Conservation (phyloP, 2,888 invertebrate genomes). For the Agrotis segetum region DNA sequence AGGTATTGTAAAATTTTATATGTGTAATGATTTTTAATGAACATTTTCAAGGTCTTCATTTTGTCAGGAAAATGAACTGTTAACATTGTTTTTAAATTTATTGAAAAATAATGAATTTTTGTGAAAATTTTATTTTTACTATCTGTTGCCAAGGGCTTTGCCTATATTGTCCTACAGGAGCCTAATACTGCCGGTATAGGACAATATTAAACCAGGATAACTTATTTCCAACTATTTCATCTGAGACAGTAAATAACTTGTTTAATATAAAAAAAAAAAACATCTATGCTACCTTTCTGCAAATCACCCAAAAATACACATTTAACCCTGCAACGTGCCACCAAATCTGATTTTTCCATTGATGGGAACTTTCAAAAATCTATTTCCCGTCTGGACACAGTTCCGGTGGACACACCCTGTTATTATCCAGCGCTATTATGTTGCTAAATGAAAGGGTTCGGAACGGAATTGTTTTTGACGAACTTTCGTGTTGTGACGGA, state of each 20-base stretch:
- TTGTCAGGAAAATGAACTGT: constrained; percentile 20
- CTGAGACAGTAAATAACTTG: no score
- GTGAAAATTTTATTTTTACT: no score
- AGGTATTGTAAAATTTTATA: constrained; percentile 73
- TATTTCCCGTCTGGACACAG: constrained; percentile 87
- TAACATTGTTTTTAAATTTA: constrained; percentile 28
- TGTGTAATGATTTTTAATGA: constrained; percentile 67
- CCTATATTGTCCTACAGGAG: no score
- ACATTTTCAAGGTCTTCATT: constrained; percentile 51
- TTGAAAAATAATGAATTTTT: not conserved
- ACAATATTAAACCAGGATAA: no score
- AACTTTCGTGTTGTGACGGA: constrained; percentile 19
- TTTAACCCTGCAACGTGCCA: constrained; percentile 54
- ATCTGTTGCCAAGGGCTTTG: no score
- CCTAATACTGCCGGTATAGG: no score
- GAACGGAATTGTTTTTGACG: constrained; percentile 55
- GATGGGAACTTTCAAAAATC: constrained; percentile 86
- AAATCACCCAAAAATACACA: not conserved
- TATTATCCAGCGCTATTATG: constrained; percentile 78
- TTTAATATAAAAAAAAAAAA: no score
- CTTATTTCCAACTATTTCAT: no score
- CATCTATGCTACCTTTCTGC: no score
- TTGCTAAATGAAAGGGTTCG: constrained; percentile 60
- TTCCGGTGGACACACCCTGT: constrained; percentile 81
- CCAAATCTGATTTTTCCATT: constrained; percentile 70